Conservation (phyloP, 2,797 vertebrate genomes). For the Mormyrops attenuatus region DNA sequence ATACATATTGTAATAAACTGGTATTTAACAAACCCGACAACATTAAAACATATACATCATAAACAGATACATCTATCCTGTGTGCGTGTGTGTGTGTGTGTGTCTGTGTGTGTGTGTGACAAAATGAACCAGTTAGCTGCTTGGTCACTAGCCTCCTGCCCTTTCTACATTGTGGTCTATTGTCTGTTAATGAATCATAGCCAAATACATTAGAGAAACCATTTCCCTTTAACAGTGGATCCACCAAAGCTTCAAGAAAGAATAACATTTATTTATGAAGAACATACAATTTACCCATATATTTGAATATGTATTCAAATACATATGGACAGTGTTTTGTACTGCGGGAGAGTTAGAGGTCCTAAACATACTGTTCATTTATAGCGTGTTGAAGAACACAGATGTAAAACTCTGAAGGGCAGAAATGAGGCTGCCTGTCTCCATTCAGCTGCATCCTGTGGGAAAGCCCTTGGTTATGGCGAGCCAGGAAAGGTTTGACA, state of each 20-base stretch:
- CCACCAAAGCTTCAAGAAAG: not conserved
- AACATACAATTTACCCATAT: not conserved
- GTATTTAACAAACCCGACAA: not conserved
- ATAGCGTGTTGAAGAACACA: not conserved
- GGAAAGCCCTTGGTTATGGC: not conserved
- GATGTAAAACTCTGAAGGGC: not conserved
- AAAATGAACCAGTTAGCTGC: not conserved
- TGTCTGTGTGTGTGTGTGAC: not conserved
- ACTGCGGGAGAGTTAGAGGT: not conserved
- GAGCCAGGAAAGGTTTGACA: not conserved
- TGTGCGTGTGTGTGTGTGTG: not conserved
- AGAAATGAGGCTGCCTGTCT: not conserved
- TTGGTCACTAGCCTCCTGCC: not conserved
- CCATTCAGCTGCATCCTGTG: not conserved
- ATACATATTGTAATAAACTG: not conserved
- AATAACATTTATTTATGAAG: not conserved
- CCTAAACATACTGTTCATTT: not conserved
- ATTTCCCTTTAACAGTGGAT: not conserved
- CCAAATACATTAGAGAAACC: not conserved
- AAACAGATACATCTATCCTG: not conserved
- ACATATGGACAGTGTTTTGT: not conserved
- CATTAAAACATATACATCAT: not conserved
- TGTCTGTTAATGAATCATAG: not conserved
- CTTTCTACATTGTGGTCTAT: not conserved
- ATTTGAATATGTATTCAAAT: not conserved